Conservation (phyloP, 2,113 vertebrate species). For the Speoplatyrhinus poulsoni region DNA sequence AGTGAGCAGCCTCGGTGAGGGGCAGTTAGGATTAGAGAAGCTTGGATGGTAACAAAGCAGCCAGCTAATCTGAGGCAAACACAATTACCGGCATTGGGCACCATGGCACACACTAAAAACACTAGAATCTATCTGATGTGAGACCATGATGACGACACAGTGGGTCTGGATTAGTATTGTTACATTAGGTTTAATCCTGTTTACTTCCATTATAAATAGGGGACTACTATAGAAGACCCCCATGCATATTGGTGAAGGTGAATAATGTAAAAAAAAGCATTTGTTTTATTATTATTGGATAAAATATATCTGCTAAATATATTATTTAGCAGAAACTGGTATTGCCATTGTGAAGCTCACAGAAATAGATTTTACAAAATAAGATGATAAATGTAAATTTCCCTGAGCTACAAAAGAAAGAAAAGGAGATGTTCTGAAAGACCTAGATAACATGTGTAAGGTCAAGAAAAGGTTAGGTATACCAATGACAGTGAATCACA, state of each 20-base stretch:
- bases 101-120: background rate
- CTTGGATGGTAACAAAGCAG: constrained; percentile 21
- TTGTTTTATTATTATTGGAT: too few species aligned
- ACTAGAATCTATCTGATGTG: background rate
- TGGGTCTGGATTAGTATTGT: background rate
- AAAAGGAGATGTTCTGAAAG: background rate
- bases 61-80: constrained; percentile 19
- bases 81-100: constrained; percentile 5
- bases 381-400: too few species aligned
- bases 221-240: background rate
- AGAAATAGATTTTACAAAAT: too few species aligned
- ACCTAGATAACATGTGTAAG: background rate
- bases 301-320: too few species aligned
- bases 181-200: background rate
- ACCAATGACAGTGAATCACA: background rate
- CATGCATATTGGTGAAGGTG: too few species aligned
- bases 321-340: too few species aligned
- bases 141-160: background rate
- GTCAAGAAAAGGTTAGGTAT: too few species aligned
- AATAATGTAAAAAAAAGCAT: too few species aligned
- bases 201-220: background rate
- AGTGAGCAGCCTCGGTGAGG: constrained; percentile 23
- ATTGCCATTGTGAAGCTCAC: too few species aligned
- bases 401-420: too few species aligned
- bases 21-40: constrained; percentile 35